Base-by-base conservation (phyloP, 2,113 vertebrate genomes). In the Peromyscus leucopus region DNA sequence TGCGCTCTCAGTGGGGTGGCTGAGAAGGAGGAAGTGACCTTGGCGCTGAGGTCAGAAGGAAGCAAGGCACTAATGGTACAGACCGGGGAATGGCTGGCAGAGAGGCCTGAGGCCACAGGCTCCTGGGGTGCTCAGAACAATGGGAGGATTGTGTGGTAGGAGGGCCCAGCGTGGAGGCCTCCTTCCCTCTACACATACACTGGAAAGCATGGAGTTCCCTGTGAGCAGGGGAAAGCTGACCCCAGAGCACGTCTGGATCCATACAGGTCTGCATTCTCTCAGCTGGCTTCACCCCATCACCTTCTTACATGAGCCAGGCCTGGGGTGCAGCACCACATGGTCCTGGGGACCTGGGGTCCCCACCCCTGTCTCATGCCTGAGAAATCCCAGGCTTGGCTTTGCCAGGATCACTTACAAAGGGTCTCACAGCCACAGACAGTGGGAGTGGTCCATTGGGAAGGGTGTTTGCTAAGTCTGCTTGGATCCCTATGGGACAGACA, bases 271-370 rank as follows among this genome's bases (percentile, higher is more conserved):
- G 63, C 11, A 1, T 11, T 61, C 28, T 61, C 57, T 31, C 16
- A 17, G 67, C 1, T 57, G 36, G 36, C 71, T 0, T 2, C n/a
- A 0, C 13, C 71, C 17, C 13, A 0, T 36, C 78, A 0, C n/a
- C 51, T 33, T 67, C 72, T 46, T 16, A 46, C 0, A 0, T 0
- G 39, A 51, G 63, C 42, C 22, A 7, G 71, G 46, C 75, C 61
- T 24, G 28, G 42, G 85, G 24, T 31, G 22, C 57, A 61, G 22
- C 80, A 33, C 10, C 16, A 61, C 11, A 1, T 2, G 4, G 19
- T 59, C 42, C 42, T 42, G 42, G 42, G 42, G 42, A 42, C 42
- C 42, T 42, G 42, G 42, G 4, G 19, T 59, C 19, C 8, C 22
- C 24, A 78, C 36, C 31, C n/a, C 75, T 46, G 48, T 17, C 5